Percentiles rank a stretch among this genome's conserved stretches.
These are phyloP conservation scores for Tarsius wallacei DNA, from an alignment of 2,797 vertebrate genomes.

Conservation along the genomic window DNA sequence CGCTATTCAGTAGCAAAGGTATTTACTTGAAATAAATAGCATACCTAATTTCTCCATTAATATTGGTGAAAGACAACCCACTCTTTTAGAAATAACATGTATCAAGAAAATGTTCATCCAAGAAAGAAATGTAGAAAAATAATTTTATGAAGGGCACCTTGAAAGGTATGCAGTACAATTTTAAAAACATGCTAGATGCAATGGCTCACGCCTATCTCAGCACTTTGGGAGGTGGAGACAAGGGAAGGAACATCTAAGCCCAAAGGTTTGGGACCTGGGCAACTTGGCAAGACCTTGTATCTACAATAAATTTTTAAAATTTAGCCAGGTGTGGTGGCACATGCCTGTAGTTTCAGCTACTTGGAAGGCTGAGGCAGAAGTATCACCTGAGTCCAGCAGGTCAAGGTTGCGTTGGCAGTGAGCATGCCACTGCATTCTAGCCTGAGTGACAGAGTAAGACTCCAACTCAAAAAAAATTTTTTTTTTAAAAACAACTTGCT, in stretches of 20 bases:
- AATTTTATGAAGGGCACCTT: too few relatives aligned
- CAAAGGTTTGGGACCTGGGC: background rate
- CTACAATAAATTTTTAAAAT: background rate
- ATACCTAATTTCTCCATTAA: slow-evolving; percentile 60
- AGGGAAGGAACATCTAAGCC: background rate
- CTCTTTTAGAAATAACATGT: slow-evolving; percentile 22
- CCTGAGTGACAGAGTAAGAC: background rate
- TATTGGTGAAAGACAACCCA: slow-evolving; percentile 49
- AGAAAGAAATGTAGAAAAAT: slow-evolving; percentile 28
- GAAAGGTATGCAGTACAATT: too few relatives aligned
- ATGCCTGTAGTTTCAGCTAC: background rate
- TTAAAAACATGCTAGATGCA: too few relatives aligned
- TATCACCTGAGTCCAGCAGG: background rate
- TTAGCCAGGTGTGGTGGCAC: background rate
- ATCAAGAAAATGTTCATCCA: slow-evolving; percentile 42
- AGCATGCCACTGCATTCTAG: background rate
- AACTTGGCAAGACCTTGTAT: background rate
- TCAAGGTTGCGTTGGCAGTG: background rate
- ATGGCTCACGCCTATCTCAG: too few relatives aligned
- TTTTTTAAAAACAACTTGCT: background rate
- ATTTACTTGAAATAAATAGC: slow-evolving; percentile 57
- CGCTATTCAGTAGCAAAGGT: slow-evolving; percentile 30
- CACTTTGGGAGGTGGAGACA: background rate
- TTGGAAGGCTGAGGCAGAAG: background rate
- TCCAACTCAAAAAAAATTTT: background rate